Evolutionary conservation across 2,797 vertebrate species (phyloP).

Genomic region (Echiichthys vipera): DNA sequence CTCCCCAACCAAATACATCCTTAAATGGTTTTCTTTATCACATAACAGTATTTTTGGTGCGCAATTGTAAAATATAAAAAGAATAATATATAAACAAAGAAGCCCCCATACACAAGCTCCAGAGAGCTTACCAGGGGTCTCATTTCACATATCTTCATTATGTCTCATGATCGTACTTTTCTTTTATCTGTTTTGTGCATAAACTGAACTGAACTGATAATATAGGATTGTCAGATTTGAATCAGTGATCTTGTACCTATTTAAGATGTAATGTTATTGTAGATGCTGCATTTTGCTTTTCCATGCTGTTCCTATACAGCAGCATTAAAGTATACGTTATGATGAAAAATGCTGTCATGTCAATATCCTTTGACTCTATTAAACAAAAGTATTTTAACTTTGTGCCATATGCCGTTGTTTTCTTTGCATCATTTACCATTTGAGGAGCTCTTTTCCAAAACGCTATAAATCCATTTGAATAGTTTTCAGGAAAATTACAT

Average conservation of each 20-base stretch:
- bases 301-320: neutral
- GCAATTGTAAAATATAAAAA: neutral
- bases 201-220: too few relatives aligned
- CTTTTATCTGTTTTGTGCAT: too few relatives aligned
- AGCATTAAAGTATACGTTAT: neutral
- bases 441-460: too few relatives aligned
- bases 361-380: constrained; percentile 8
- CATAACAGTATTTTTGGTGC: neutral
- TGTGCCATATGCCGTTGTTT: neutral
- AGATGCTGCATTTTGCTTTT: constrained; percentile 25
- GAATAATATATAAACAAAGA: neutral
- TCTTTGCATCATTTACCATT: neutral
- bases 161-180: too few relatives aligned
- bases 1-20: neutral
- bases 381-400: constrained; percentile 11
- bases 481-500: too few relatives aligned
- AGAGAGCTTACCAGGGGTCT: too few relatives aligned
- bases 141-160: too few relatives aligned
- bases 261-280: constrained; percentile 6
- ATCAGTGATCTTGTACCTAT: neutral
- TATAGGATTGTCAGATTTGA: neutral
- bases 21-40: neutral
- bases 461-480: too few relatives aligned
- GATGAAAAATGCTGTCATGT: neutral
- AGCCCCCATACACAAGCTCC: too few relatives aligned